Conservation (phyloP, 2,888 invertebrate species). For the Philhelius pedissequus region DNA sequence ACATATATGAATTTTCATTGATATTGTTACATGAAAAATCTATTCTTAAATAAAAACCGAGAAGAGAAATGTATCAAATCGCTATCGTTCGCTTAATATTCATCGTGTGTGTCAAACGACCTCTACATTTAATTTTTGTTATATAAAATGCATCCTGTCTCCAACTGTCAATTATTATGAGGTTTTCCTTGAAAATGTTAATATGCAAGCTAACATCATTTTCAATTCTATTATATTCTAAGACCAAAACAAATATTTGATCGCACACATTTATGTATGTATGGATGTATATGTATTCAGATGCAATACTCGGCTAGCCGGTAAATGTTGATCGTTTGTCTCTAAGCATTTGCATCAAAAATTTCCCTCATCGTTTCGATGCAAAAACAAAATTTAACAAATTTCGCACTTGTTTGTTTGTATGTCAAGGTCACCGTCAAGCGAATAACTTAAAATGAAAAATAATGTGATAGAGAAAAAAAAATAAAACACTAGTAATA, state of each 20-base stretch:
- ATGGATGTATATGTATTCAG: background rate
- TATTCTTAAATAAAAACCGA: background rate
- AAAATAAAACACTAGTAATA: background rate
- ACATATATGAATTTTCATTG: too few relatives aligned
- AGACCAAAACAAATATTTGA: slow-evolving; percentile 26
- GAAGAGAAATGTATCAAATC: background rate
- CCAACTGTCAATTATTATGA: background rate
- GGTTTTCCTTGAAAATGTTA: slow-evolving; percentile 16
- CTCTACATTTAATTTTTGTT: background rate
- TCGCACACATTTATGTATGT: background rate
- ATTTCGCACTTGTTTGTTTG: slow-evolving; percentile 28
- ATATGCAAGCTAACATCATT: background rate
- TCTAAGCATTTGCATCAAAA: background rate
- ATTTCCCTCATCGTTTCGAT: slow-evolving; percentile 12
- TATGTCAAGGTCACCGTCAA: slow-evolving; percentile 51
- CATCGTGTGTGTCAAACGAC: background rate
- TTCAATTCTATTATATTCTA: background rate
- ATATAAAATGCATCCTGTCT: background rate
- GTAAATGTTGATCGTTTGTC: background rate
- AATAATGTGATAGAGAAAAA: slow-evolving; percentile 2
- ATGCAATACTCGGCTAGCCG: background rate
- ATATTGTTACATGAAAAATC: background rate
- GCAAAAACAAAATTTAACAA: slow-evolving; percentile 33
- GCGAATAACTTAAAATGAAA: slow-evolving; percentile 45
- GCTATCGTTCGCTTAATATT: background rate